Evolutionary conservation across 1,140 invertebrate genomes (phyloP), one percentile per base, ranked within the genome.

Genomic region (Amphibalanus amphitrite): DNA sequence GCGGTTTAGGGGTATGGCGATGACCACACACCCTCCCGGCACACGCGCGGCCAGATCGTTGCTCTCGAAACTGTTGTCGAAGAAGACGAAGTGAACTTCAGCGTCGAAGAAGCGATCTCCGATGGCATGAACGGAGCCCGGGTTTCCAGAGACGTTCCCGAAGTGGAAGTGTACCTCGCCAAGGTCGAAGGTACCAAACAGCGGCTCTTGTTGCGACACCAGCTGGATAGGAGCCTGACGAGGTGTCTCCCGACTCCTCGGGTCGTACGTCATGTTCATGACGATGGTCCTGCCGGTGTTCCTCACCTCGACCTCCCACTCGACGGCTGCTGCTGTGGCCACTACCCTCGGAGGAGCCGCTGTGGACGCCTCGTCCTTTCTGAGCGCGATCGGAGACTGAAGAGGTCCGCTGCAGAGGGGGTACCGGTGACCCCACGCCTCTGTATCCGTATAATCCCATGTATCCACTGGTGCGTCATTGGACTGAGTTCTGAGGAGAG

Each of bases 131-230:
- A 92, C 90, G 0, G 88, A 88, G 8, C 85, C 85, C 6, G 76
- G 70, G 25, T 76, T 75, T 72, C 80, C 78, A 20, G 29, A 26
- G 23, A 79, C 77, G 13, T 76, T 76, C 70, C 85, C 83, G 87
- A 89, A 91, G 76, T 92, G 90, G 75, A 91, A 86, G 76, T 92
- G 90, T 29, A 91, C 81, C 76, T 89, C 86, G 40, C 86, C 82
- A 67, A 90, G 79, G 20, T 82, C 76, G 76, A 85, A 90, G 3
- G 81, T 80, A 3, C 79, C 78, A 23, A 82, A 76, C 29, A 85
- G 69, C 73, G 23, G 71, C 73, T n/a, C 13, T 17, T 26, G 70
- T 20, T 25, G 28, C 15, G n/a, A 69, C 30, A 10, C 23, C 20
- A 6, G 28, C 28, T 25, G 15, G 20, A 65, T 33, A 28, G 30